Conservation (phyloP, 2,113 vertebrate genomes). For the Galeopterus variegatus region DNA sequence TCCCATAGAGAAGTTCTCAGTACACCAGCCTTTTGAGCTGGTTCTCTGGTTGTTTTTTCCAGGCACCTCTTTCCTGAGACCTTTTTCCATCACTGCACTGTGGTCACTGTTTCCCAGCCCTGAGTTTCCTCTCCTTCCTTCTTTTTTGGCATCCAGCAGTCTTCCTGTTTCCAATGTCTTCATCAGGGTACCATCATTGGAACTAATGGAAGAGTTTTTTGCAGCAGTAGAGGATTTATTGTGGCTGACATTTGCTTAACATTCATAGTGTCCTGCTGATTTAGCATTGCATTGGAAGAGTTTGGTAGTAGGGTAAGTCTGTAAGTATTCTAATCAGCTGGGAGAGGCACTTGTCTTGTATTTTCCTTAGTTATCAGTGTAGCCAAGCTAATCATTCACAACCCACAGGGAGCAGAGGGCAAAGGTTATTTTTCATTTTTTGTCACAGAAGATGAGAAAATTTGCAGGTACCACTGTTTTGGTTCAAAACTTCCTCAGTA, state of each 20-base stretch:
- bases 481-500: conserved; percentile 49
- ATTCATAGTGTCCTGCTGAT: neutral
- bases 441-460: conserved; percentile 62
- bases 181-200: neutral
- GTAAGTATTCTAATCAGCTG: neutral
- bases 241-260: neutral
- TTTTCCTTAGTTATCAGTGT: conserved; percentile 40
- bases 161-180: neutral
- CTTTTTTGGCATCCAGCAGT: neutral
- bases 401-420: conserved; percentile 9
- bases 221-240: neutral
- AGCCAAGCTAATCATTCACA: conserved; percentile 70
- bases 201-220: neutral
- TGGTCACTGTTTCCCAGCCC: neutral
- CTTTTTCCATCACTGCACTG: neutral
- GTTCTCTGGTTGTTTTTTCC: neutral
- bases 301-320: neutral
- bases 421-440: conserved; percentile 63
- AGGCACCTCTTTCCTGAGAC: neutral
- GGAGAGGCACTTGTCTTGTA: neutral
- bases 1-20: neutral
- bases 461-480: conserved; percentile 40
- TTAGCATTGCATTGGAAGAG: neutral
- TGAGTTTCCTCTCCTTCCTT: neutral
- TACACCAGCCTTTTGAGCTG: neutral